These are phyloP conservation scores for Polietes domitor DNA, from an alignment of 2,888 invertebrate genomes.

Conservation along the genomic window DNA sequence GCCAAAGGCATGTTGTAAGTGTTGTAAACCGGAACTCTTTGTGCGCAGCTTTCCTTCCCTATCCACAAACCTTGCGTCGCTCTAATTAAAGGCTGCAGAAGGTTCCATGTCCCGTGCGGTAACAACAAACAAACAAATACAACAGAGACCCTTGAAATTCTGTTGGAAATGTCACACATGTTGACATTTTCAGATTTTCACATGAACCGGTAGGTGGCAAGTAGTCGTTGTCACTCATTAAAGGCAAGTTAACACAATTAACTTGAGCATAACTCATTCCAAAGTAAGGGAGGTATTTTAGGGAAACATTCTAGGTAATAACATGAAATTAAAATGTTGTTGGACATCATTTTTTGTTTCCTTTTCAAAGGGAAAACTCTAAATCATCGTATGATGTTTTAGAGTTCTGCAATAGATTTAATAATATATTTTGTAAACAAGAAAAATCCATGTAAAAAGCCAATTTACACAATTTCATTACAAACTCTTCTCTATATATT, in stretches of 20 bases:
- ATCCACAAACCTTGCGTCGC: too few relatives aligned
- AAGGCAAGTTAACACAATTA: constrained; percentile 19
- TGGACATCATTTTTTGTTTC: not conserved
- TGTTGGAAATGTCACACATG: constrained; percentile 7
- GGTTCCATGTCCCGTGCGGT: not conserved
- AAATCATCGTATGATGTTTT: not conserved
- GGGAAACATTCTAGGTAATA: not conserved
- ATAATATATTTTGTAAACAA: not conserved
- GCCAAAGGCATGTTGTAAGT: too few relatives aligned
- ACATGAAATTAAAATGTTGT: not conserved
- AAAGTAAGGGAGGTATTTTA: not conserved
- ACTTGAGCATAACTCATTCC: not conserved
- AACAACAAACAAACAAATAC: not conserved
- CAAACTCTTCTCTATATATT: not conserved
- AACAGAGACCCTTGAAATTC: not conserved
- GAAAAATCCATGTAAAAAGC: not conserved
- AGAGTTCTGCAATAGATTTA: not conserved
- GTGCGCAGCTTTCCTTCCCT: too few relatives aligned
- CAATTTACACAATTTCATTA: not conserved
- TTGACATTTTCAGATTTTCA: constrained; percentile 1
- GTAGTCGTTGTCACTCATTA: constrained; percentile 7
- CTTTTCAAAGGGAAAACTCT: not conserved
- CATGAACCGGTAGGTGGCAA: not conserved
- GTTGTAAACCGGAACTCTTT: too few relatives aligned
- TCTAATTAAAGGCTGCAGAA: not conserved